Percentiles rank a stretch among this genome's conserved stretches.
These are phyloP conservation scores for Fabriciana adippe DNA, from an alignment of 2,888 invertebrate species.

Conservation along the genomic window DNA sequence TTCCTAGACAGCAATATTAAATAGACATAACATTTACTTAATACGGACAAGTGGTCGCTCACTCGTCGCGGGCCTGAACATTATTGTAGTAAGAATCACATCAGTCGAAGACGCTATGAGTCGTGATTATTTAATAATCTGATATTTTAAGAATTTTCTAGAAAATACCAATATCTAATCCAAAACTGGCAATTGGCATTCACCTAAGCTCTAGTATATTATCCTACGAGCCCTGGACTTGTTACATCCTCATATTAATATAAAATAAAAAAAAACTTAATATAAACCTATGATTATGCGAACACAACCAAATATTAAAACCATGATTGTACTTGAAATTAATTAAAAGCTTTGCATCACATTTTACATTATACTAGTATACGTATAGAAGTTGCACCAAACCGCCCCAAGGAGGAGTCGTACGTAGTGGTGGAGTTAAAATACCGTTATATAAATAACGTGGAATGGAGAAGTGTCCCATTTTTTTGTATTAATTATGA, in stretches of 20 bases:
- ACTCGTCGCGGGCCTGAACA: neutral
- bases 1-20: slow-evolving; percentile 19
- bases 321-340: slow-evolving; percentile 17
- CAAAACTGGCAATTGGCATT: slow-evolving; percentile 4
- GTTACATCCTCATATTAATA: neutral
- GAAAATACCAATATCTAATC: neutral
- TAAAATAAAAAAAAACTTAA: slow-evolving; percentile 37
- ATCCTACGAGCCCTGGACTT: slow-evolving; percentile 19
- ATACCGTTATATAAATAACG: no score
- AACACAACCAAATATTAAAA: slow-evolving; percentile 31
- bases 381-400: no score
- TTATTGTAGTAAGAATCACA: neutral
- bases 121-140: slow-evolving; percentile 10
- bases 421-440: no score
- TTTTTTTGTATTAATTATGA: no score
- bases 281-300: slow-evolving; percentile 30
- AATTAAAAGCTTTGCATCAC: slow-evolving; percentile 11
- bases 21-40: slow-evolving; percentile 6
- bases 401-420: no score
- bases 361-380: neutral
- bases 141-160: slow-evolving; percentile 1
- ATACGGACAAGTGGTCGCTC: slow-evolving; percentile 8
- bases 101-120: neutral
- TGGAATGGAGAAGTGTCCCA: no score
- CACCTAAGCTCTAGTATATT: slow-evolving; percentile 18